Conservation (phyloP, 1,140 invertebrate genomes). For the Riptortus pedestris region DNA sequence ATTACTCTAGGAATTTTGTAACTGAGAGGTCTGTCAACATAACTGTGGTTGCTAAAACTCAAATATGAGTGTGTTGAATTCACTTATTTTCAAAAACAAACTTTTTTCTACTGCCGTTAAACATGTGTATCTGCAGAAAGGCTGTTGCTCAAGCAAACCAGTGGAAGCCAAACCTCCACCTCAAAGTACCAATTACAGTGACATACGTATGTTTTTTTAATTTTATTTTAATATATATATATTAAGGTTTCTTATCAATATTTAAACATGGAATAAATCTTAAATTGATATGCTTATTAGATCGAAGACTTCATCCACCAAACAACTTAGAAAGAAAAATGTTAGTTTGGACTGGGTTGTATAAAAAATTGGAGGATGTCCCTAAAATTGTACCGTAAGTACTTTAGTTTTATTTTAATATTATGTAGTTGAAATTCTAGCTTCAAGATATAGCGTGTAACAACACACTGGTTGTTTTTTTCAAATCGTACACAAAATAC, state of each 20-base stretch:
- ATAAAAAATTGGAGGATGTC: neutral
- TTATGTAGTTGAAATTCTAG: no score
- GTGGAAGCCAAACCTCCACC: neutral
- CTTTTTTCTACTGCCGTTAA: neutral
- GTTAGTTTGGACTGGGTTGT: slow-evolving; percentile 6
- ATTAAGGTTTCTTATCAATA: neutral
- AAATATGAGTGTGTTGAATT: neutral
- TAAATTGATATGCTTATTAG: no score
- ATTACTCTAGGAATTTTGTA: no score
- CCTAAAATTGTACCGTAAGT: neutral
- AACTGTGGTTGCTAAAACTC: no score
- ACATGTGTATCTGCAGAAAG: neutral
- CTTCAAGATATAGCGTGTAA: no score
- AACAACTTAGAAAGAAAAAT: slow-evolving; percentile 4
- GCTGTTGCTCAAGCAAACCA: neutral
- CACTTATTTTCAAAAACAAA: neutral
- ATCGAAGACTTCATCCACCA: neutral
- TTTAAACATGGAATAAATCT: no score
- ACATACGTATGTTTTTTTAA: no score
- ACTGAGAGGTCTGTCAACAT: no score
- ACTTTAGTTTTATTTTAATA: neutral
- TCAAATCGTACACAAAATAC: no score
- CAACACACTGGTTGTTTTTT: no score
- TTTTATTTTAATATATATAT: neutral
- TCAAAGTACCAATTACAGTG: no score